phyloP scores from a whole-genome alignment of 2,888 invertebrate genomes.

The Serrognathus titanus region DNA sequence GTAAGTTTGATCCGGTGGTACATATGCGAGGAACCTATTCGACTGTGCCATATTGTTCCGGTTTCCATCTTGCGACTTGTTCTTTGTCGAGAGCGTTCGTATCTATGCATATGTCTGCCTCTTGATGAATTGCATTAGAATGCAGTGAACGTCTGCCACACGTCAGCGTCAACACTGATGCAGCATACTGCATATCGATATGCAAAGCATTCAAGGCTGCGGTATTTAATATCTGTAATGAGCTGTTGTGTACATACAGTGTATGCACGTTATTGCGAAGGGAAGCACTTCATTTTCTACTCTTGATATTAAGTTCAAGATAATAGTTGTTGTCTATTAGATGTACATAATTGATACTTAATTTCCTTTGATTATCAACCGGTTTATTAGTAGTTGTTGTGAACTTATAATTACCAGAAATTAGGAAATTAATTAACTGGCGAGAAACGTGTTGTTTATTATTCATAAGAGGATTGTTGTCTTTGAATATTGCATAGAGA shows the following conservation, averaged over 20 bases:
- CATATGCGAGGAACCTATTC: conserved; percentile 2
- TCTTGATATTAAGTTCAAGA: conserved; percentile 1
- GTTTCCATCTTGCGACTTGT: not conserved
- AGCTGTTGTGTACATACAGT: not conserved
- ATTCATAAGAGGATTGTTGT: no score
- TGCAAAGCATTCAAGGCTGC: not conserved
- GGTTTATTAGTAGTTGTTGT: not conserved
- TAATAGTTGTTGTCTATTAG: conserved; percentile 11
- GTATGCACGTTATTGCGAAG: not conserved
- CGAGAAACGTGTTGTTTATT: no score
- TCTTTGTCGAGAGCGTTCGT: not conserved
- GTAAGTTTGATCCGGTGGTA: conserved; percentile 22
- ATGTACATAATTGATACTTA: conserved; percentile 10
- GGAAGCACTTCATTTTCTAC: not conserved
- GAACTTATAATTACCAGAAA: not conserved
- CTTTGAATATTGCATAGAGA: no score
- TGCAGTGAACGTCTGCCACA: not conserved
- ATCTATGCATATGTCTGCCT: not conserved
- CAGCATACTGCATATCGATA: not conserved
- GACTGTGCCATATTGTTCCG: not conserved
- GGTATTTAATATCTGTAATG: not conserved
- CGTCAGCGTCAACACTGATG: not conserved
- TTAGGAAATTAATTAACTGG: no score
- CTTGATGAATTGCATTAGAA: not conserved
- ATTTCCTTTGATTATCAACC: conserved; percentile 6